Evolutionary conservation across 2,113 vertebrate species (phyloP).

Genomic region (Peromyscus leucopus): DNA sequence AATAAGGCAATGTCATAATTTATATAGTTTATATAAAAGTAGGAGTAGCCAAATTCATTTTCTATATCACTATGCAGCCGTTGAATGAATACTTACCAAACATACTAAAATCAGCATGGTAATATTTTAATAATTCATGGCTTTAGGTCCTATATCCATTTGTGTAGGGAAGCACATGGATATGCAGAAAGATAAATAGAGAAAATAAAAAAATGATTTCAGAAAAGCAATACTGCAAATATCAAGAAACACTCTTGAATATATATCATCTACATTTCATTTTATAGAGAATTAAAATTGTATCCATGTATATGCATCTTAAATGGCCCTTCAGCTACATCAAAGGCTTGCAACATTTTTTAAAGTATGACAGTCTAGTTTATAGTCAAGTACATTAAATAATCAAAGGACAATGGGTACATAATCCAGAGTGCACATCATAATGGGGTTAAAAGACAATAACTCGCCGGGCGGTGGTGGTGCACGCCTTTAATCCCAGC

Average conservation of each 20-base stretch:
- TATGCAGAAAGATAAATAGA: not conserved
- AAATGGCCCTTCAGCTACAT: not conserved
- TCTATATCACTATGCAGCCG: not conserved
- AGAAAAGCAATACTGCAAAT: not conserved
- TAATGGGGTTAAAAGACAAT: slow-evolving; percentile 31
- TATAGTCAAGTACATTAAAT: not conserved
- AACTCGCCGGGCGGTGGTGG: not conserved
- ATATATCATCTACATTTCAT: not conserved
- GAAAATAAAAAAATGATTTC: slow-evolving; percentile 6
- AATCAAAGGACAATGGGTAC: not conserved
- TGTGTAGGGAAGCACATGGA: not conserved
- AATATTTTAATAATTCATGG: slow-evolving; percentile 11
- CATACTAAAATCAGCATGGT: not conserved
- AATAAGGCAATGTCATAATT: not conserved
- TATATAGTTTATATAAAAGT: slow-evolving; percentile 19
- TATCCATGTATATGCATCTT: not conserved
- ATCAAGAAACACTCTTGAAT: not conserved
- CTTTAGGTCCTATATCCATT: not conserved
- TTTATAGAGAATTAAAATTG: slow-evolving; percentile 31
- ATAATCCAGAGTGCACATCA: not conserved
- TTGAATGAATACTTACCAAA: slow-evolving; percentile 12
- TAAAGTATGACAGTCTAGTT: not conserved
- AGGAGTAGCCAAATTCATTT: slow-evolving; percentile 12
- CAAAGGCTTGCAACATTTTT: not conserved
- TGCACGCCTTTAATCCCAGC: no score